phyloP scores from a whole-genome alignment of 2,888 invertebrate species.

The Protodeltote pygarga region DNA sequence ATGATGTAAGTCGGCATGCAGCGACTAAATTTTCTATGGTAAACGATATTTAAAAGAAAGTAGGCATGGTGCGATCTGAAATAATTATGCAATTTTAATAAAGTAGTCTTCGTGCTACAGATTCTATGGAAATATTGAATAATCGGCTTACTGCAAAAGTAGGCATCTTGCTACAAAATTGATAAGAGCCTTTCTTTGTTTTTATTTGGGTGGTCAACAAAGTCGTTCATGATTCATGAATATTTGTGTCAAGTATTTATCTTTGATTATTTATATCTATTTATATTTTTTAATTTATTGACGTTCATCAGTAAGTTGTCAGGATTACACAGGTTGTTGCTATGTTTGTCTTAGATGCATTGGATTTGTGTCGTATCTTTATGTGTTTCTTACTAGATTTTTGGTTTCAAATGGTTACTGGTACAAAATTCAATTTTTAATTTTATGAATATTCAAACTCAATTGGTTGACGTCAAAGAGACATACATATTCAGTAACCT shows the following conservation, averaged over 20 bases:
- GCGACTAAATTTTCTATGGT: too few relatives aligned
- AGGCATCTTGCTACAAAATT: too few relatives aligned
- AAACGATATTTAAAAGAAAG: too few relatives aligned
- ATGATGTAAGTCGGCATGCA: too few relatives aligned
- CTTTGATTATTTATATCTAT: constrained; percentile 27
- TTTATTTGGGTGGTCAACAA: constrained; percentile 22
- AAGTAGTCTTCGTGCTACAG: too few relatives aligned
- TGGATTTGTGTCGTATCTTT: constrained; percentile 34
- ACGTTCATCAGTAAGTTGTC: constrained; percentile 7
- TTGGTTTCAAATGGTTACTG: constrained; percentile 31
- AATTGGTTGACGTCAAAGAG: constrained; percentile 22
- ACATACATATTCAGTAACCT: constrained; percentile 18
- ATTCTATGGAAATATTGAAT: too few relatives aligned
- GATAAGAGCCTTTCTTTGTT: constrained; percentile 10
- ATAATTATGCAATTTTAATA: too few relatives aligned
- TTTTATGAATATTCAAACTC: constrained; percentile 2
- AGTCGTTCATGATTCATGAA: constrained; percentile 12
- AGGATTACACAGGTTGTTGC: constrained; percentile 15
- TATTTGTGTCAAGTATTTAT: constrained; percentile 17
- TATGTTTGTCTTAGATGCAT: constrained; percentile 45
- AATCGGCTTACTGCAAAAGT: too few relatives aligned
- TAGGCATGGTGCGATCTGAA: too few relatives aligned
- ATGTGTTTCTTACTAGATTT: constrained; percentile 21
- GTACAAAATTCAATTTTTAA: constrained; percentile 12
- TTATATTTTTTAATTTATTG: constrained; percentile 26